These are phyloP conservation scores for Rotaria macrura DNA, from an alignment of 2,888 invertebrate genomes.

Conservation along the genomic window DNA sequence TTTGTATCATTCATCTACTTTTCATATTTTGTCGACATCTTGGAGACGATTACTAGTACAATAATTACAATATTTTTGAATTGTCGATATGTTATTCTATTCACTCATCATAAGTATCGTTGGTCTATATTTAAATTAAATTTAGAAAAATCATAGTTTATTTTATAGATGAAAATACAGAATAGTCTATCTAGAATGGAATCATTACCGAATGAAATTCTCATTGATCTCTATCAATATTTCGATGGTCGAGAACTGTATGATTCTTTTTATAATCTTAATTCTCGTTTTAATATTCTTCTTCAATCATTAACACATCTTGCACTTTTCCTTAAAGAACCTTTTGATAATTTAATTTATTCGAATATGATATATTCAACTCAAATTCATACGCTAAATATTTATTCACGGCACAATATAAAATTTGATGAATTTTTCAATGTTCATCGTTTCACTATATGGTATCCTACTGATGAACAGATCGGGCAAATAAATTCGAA, in stretches of 20 bases:
- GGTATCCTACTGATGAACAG: background rate
- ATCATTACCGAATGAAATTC: background rate
- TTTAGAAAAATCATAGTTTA: background rate
- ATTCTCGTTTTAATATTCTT: background rate
- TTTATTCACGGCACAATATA: background rate
- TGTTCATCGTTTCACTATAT: background rate
- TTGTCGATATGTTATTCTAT: too few species aligned
- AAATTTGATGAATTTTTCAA: background rate
- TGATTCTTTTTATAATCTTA: background rate
- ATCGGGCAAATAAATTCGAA: background rate
- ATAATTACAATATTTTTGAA: too few species aligned
- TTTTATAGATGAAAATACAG: background rate
- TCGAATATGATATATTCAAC: background rate
- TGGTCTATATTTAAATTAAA: too few species aligned
- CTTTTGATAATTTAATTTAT: background rate
- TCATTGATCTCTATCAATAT: background rate
- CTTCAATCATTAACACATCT: background rate
- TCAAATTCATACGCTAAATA: background rate
- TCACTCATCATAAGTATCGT: too few species aligned
- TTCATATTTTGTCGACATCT: too few species aligned
- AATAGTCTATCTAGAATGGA: background rate
- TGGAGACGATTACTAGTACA: too few species aligned
- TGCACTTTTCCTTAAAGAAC: background rate
- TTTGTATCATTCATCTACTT: too few species aligned
- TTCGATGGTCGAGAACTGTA: background rate